Base-by-base conservation (phyloP, 2,113 vertebrate species). In the Tachuris rubrigastra region DNA sequence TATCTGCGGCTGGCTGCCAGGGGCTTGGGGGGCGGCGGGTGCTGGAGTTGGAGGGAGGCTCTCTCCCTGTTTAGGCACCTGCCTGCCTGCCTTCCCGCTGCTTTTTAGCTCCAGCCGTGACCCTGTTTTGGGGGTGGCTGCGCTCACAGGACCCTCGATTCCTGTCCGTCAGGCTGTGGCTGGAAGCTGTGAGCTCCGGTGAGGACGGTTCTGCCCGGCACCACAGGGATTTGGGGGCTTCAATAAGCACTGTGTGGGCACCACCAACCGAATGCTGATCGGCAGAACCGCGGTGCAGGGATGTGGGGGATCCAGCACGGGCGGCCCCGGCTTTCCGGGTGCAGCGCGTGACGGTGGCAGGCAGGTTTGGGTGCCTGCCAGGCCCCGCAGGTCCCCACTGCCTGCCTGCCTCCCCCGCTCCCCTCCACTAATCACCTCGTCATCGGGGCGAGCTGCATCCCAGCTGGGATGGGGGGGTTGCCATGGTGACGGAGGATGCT, bases 401-500 rank as follows among this genome's bases (percentile, higher is more conserved):
- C 91, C 80, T 86, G 89, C 96, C 90, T 89, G 78, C 96, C 96
- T 91, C 95, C 95, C 79, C 93, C 94, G 77, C 96, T 88, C 94
- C 92, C 90, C 96, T 94, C 92, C 33, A 14, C 96, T 96, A 96
- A 96, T 96, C 96, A 96, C 94, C 96, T 96, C 92, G 55, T 93
- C 91, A 85, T 93, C 63, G 14, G 93, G 95, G 93, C 73, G 47
- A 96, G 92, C 88, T 91, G 78, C 90, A 95, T 95, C 96, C 97
- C 88, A 65, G 96, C 96, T 94, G 90, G 93, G 96, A 90, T 97
- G 97, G 96, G 97, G 72, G 73, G 80, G 50, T 98, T 98, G 95
- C 94, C 92, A 96, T 97, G 96, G 98, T 10, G 94, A 98, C 24
- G 22, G 92, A 96, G 97, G 97, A 98, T 98, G 98, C 98, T 92